Evolutionary conservation across 1,140 invertebrate species (phyloP).

Genomic region (Drosophila teissieri): DNA sequence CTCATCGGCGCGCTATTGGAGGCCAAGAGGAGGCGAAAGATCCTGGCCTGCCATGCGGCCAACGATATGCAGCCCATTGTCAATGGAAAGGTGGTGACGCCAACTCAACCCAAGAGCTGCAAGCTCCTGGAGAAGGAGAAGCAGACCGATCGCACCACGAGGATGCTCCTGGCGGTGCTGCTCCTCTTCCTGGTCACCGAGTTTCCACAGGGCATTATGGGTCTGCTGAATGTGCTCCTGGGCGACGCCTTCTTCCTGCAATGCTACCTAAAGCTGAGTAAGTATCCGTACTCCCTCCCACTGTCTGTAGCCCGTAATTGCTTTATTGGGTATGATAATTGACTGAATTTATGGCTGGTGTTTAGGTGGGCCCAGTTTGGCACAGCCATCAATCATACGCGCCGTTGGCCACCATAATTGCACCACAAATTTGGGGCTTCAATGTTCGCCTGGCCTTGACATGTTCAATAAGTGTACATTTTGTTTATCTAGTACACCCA

Average conservation of each 20-base stretch:
- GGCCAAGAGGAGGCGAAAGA: conserved; percentile 90
- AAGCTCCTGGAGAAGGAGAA: conserved; percentile 87
- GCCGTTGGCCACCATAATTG: conserved; percentile 21
- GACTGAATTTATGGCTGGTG: conserved; percentile 38
- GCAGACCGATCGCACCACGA: conserved; percentile 94
- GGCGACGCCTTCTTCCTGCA: conserved; percentile 90
- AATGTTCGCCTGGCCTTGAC: conserved; percentile 15
- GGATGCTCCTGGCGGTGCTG: conserved; percentile 96
- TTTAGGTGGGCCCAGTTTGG: conserved; percentile 12
- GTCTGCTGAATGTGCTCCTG: conserved; percentile 89
- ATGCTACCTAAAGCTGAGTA: conserved; percentile 91
- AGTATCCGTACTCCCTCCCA: conserved; percentile 50
- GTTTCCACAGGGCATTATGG: conserved; percentile 94
- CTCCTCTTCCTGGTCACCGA: conserved; percentile 94
- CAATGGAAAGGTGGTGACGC: conserved; percentile 75
- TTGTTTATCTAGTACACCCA: neutral
- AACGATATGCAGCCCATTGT: conserved; percentile 85
- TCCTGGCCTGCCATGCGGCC: conserved; percentile 86
- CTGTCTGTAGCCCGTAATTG: conserved; percentile 9
- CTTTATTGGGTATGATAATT: conserved; percentile 49
- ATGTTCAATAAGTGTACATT: neutral
- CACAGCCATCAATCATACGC: conserved; percentile 59
- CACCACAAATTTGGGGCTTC: conserved; percentile 33
- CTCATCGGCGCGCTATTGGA: conserved; percentile 91
- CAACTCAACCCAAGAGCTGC: conserved; percentile 84